phyloP scores from a whole-genome alignment of 2,797 vertebrate species.

The Protosalanx chinensis region DNA sequence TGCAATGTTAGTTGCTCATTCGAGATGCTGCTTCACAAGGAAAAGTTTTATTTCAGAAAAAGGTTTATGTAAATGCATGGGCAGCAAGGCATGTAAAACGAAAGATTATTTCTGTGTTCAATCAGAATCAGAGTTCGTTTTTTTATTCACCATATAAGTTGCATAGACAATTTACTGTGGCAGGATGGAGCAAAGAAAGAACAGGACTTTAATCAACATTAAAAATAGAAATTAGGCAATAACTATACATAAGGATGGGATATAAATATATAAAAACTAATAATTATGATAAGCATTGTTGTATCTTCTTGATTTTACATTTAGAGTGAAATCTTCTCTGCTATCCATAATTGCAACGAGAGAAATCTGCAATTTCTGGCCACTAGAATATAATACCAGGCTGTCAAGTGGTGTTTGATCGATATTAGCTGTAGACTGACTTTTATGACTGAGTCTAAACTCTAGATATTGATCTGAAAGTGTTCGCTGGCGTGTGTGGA shows the following conservation, averaged over 20 bases:
- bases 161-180: too few relatives aligned
- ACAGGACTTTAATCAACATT: too few relatives aligned
- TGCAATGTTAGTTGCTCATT: not conserved
- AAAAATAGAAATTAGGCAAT: too few relatives aligned
- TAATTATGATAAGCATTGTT: not conserved
- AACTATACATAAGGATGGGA: too few relatives aligned
- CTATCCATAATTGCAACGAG: not conserved
- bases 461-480: conserved; percentile 7
- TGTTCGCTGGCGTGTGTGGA: conserved; percentile 3
- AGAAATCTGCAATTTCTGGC: conserved; percentile 3
- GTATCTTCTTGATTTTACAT: not conserved
- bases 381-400: conserved; percentile 1
- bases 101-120: not conserved
- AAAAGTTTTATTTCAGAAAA: not conserved
- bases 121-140: too few relatives aligned
- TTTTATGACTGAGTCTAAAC: conserved; percentile 10
- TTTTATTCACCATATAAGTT: too few relatives aligned
- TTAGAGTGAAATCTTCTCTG: not conserved
- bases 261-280: too few relatives aligned
- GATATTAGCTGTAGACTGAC: conserved; percentile 7
- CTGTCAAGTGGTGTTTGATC: conserved; percentile 13
- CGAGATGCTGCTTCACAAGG: not conserved
- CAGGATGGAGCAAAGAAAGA: too few relatives aligned
- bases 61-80: not conserved
- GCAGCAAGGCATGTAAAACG: not conserved